These are phyloP conservation scores for Lycodopsis pacificus DNA, from an alignment of 2,797 vertebrate genomes.

Conservation along the genomic window DNA sequence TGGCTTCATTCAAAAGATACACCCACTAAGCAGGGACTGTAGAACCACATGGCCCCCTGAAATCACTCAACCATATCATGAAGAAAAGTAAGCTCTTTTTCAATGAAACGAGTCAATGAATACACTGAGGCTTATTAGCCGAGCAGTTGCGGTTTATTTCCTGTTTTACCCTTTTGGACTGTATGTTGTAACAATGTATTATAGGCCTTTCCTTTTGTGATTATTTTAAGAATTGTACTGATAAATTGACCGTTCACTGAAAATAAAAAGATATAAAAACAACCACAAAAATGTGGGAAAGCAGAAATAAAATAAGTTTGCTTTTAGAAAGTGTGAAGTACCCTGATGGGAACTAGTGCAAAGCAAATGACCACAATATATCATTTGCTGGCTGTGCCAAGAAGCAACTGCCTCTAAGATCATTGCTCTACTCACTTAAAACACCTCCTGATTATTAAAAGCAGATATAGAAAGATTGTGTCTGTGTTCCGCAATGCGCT, in stretches of 20 bases:
- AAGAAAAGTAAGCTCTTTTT: slow-evolving; percentile 69
- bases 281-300: background rate
- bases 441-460: slow-evolving; percentile 32
- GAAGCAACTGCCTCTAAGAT: slow-evolving; percentile 20
- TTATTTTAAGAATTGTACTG: background rate
- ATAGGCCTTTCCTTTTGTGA: background rate
- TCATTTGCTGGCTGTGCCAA: slow-evolving; percentile 14
- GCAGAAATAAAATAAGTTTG: slow-evolving; percentile 1
- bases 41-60: slow-evolving; percentile 67
- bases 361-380: slow-evolving; percentile 38
- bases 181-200: slow-evolving; percentile 5
- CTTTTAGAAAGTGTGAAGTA: slow-evolving; percentile 1
- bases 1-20: slow-evolving; percentile 79
- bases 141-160: slow-evolving; percentile 45
- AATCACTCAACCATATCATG: slow-evolving; percentile 62
- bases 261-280: background rate
- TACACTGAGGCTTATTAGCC: slow-evolving; percentile 39
- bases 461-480: slow-evolving; percentile 2
- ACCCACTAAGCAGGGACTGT: slow-evolving; percentile 72
- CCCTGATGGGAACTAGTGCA: background rate
- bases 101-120: slow-evolving; percentile 53
- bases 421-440: slow-evolving; percentile 27
- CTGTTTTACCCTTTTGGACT: slow-evolving; percentile 36
- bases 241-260: background rate
- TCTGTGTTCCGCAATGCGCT: background rate